Evolutionary conservation across 2,888 invertebrate species (phyloP), one percentile per base, ranked within the genome.

Genomic region (Patella pellucida): DNA sequence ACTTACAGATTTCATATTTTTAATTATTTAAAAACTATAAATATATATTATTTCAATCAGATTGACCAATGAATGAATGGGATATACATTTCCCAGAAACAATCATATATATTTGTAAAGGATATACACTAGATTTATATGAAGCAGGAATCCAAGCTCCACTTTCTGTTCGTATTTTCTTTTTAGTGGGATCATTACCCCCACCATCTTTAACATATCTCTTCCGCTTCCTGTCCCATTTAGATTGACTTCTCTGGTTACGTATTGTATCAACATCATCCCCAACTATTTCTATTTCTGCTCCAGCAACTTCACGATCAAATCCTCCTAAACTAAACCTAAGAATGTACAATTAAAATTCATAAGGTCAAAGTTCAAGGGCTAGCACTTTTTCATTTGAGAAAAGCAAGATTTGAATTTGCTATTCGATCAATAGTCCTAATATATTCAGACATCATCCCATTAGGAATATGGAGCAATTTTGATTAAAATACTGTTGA

Each of bases 81-180:
- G 41, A 41, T 41, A 41, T 41, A 41, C 41, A 41, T 41, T 7
- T 41, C 41, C 9, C 7, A 41, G 9, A 41, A 41, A 41, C 41
- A 41, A 41, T 41, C 41, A 41, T 1, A 9, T 9, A 50, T 41
- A 19, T 23, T 72, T 16, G 31, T 67, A 85, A 89, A 83, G 91
- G 90, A 89, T 93, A 93, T 87, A 91, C 93, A 73, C 97, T 95
- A 78, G 96, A 95, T 92, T 98, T 98, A 92, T 96, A 99, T 16
- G 96, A 95, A 0, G 98, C 96, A 0, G 98, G 95, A 84, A 99
- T 97, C 94, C 96, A 96, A 0, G 94, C 94, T 23, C 98, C 99
- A 78, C 97, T 97, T 92, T 99, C 99, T 0, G 98, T 98, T 85
- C 95, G 95, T 82, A 99, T 97, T 92, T 95, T 96, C 74, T 95